Evolutionary conservation across 2,797 vertebrate genomes (phyloP).

Genomic region (Sebastes paucispinis): DNA sequence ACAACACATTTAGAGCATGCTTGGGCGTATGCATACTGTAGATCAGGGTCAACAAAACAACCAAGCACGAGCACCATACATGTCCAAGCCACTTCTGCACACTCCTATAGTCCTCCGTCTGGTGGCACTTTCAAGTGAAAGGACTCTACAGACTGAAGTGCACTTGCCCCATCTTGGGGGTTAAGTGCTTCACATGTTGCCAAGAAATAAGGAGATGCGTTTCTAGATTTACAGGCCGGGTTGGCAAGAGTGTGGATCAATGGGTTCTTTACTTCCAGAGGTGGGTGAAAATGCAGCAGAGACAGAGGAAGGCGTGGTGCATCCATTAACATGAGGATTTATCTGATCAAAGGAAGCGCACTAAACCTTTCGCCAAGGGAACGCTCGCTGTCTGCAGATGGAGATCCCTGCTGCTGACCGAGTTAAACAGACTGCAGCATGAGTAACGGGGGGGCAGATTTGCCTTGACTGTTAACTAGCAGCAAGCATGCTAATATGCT

Average conservation of each 20-base stretch:
- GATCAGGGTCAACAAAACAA: slow-evolving; percentile 42
- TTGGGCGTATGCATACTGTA: background rate
- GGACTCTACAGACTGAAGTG: slow-evolving; percentile 48
- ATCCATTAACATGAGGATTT: slow-evolving; percentile 50
- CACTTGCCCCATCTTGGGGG: slow-evolving; percentile 46
- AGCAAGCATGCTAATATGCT: slow-evolving; percentile 69
- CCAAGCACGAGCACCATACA: slow-evolving; percentile 10
- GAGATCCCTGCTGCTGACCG: slow-evolving; percentile 55
- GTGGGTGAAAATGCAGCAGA: slow-evolving; percentile 26
- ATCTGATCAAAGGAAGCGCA: slow-evolving; percentile 66
- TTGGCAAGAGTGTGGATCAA: background rate
- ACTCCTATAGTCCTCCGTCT: slow-evolving; percentile 13
- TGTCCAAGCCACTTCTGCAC: slow-evolving; percentile 37
- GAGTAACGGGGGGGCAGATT: slow-evolving; percentile 26
- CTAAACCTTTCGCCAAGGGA: slow-evolving; percentile 52
- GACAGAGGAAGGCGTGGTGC: slow-evolving; percentile 26
- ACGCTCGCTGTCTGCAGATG: slow-evolving; percentile 41
- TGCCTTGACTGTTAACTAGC: slow-evolving; percentile 42
- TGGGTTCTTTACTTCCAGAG: slow-evolving; percentile 3
- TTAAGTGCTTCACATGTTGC: slow-evolving; percentile 45
- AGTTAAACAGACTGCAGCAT: slow-evolving; percentile 56
- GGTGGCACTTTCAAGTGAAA: slow-evolving; percentile 47
- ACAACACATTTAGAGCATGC: slow-evolving; percentile 27
- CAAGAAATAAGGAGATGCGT: slow-evolving; percentile 24
- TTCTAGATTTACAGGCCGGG: background rate